Evolutionary conservation across 2,888 invertebrate genomes (phyloP).

Genomic region (Clusia tigrina): DNA sequence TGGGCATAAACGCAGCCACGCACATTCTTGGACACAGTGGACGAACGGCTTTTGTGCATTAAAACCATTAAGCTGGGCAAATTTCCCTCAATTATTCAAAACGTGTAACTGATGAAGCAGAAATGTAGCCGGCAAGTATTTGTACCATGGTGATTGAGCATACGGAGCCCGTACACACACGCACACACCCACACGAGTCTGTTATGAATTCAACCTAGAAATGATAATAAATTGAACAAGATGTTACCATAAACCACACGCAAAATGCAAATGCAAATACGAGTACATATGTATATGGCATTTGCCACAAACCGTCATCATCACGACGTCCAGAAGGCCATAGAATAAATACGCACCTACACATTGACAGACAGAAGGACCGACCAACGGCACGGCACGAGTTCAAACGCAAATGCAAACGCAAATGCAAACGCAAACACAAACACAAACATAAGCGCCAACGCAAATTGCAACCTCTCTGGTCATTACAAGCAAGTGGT

Average conservation of each 20-base stretch:
- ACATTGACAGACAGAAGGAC: background rate
- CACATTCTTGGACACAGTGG: background rate
- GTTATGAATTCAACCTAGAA: conserved; percentile 57
- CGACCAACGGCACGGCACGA: too few species aligned
- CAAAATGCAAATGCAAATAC: conserved; percentile 25
- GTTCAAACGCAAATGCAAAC: too few species aligned
- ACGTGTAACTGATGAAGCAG: conserved; percentile 57
- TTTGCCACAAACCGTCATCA: background rate
- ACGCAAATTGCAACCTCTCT: too few species aligned
- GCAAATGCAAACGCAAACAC: too few species aligned
- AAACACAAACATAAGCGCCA: too few species aligned
- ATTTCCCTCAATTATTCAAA: conserved; percentile 57
- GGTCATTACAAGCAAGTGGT: too few species aligned
- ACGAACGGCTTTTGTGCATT: conserved; percentile 3
- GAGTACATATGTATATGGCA: background rate
- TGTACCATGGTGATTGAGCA: too few species aligned
- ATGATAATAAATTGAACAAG: conserved; percentile 60
- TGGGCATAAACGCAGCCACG: background rate
- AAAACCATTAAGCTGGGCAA: conserved; percentile 26
- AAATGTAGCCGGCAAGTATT: background rate
- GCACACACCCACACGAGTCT: conserved; percentile 42
- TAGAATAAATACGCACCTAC: background rate
- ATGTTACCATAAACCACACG: conserved; percentile 56
- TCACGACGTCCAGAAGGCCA: background rate
- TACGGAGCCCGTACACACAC: too few species aligned